Conservation (phyloP, 1,140 invertebrate species). For the Diorhabda elongata region DNA sequence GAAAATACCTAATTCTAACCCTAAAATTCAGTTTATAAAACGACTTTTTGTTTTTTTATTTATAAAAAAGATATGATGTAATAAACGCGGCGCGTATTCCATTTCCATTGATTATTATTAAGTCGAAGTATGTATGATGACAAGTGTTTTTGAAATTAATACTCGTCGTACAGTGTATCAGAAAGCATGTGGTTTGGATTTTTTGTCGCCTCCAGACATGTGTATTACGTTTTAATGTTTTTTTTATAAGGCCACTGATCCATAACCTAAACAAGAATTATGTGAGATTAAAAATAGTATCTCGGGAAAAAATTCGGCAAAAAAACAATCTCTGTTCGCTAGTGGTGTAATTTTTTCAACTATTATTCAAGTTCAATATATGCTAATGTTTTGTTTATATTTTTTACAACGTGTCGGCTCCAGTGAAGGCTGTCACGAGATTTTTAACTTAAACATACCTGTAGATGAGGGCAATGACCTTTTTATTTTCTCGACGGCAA, state of each 20-base stretch:
- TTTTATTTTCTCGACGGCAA: not conserved
- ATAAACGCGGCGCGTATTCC: not conserved
- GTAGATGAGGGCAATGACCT: not conserved
- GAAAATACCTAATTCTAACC: no score
- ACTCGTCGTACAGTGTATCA: constrained; percentile 21
- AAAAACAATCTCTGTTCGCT: constrained; percentile 26
- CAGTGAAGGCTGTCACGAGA: not conserved
- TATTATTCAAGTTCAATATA: constrained; percentile 1
- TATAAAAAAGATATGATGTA: not conserved
- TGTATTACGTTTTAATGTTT: constrained; percentile 37
- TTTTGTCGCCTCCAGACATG: constrained; percentile 37
- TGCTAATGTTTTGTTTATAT: constrained; percentile 17
- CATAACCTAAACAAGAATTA: constrained; percentile 34
- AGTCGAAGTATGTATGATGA: constrained; percentile 19
- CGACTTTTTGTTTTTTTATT: no score
- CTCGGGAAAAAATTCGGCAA: constrained; percentile 23
- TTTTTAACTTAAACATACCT: not conserved
- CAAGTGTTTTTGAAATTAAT: constrained; percentile 40
- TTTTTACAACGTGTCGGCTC: constrained; percentile 9
- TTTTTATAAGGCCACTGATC: constrained; percentile 32
- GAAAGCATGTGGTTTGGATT: constrained; percentile 35
- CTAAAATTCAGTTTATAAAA: no score
- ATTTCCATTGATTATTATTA: constrained; percentile 16
- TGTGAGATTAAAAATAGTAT: constrained; percentile 26
- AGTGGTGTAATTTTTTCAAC: constrained; percentile 11